Evolutionary conservation across 2,113 vertebrate species (phyloP).

Genomic region (Agelaius phoeniceus): DNA sequence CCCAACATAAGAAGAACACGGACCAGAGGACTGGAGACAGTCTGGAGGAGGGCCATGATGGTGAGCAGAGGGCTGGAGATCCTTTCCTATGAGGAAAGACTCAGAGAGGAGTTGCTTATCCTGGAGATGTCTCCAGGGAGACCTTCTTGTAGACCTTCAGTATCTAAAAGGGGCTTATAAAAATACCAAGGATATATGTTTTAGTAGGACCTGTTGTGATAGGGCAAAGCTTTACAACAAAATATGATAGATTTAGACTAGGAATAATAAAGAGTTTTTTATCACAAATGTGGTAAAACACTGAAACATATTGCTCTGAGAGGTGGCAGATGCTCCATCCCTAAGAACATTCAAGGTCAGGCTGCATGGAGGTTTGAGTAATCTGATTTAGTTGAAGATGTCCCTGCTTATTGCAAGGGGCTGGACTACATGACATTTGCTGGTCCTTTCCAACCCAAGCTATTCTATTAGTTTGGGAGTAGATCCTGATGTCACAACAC

Average conservation of each 20-base stretch:
- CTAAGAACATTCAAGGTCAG: background rate
- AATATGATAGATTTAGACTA: background rate
- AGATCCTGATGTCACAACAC: background rate
- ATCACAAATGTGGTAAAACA: background rate
- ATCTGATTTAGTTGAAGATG: background rate
- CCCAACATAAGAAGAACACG: background rate
- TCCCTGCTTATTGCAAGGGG: background rate
- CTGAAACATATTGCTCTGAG: background rate
- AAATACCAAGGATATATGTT: background rate
- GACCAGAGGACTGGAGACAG: background rate
- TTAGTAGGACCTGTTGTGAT: background rate
- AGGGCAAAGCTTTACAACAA: background rate
- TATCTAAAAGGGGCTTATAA: background rate
- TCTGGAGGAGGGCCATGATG: background rate
- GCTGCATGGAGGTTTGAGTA: background rate
- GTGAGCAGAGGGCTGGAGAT: background rate
- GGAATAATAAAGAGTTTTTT: background rate
- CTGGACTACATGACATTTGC: background rate
- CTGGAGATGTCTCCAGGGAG: background rate
- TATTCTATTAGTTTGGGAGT: background rate
- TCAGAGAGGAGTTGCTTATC: background rate
- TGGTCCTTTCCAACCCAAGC: background rate
- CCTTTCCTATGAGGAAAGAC: background rate
- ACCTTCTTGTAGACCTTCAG: background rate
- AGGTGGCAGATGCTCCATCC: too few relatives aligned